Base-by-base conservation (phyloP, 2,888 invertebrate genomes). In the Eutolmus rufibarbis region DNA sequence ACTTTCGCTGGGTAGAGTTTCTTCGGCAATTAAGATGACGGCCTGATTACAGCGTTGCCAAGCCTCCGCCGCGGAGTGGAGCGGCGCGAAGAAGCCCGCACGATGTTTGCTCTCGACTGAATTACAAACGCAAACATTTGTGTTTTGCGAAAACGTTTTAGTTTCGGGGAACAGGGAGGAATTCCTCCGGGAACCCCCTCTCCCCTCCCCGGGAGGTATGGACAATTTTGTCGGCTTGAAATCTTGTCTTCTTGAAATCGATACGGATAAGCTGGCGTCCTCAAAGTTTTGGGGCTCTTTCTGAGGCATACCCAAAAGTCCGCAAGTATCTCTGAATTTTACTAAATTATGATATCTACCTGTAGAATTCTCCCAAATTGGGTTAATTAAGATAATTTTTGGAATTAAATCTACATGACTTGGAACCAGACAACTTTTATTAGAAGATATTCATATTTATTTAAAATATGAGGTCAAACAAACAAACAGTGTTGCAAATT, bases 41-140 rank as follows among this genome's bases (percentile, higher is more conserved):
- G 51, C 43, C 51, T 43, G 81, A 51, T 81, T 81, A 31, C 81
- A 81, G 81, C 43, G 81, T 81, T 81, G 81, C 81, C 81, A 81
- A 56, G 81, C 23, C 23, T 79, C 23, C 0, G 14, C 16, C 43
- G 56, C 19, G 23, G 57, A 57, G 57, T 57, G 23, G 23, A 57
- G 66, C 9, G 19, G 66, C 28, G 66, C 66, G 66, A 66, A 66
- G 66, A 66, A 66, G 3, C 9, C 23, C 12, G 28, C 28, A 19
- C 66, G 12, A 66, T 66, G 66, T 66, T 66, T 66, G 66, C 28
- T 66, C 66, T 28, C 66, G 28, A 66, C 66, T 23, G 28, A 66
- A 66, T 66, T 66, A 23, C 66, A 66, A 66, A 66, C 23, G 66
- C 66, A 23, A 66, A 66, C 66, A 66, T 66, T 23, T 66, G 66